Evolutionary conservation across 2,113 vertebrate species (phyloP).

Genomic region (Sinocyclocheilus anophthalmus): DNA sequence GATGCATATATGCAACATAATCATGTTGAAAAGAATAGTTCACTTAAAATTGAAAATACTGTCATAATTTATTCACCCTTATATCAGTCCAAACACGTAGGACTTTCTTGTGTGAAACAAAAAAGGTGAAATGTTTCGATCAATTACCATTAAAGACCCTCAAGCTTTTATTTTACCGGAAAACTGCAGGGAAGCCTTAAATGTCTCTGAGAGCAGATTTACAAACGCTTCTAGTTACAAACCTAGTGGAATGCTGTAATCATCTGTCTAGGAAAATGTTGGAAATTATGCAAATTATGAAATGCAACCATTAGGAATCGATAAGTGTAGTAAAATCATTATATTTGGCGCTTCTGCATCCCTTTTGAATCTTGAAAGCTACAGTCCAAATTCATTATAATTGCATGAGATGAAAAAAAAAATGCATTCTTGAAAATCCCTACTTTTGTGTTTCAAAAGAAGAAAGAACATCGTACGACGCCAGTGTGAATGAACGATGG

Average conservation of each 20-base stretch:
- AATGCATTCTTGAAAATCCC: background rate
- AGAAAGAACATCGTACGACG: background rate
- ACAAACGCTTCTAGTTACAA: too few species aligned
- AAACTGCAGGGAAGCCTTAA: too few species aligned
- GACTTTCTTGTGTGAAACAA: too few species aligned
- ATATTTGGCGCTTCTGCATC: background rate
- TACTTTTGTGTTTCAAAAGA: background rate
- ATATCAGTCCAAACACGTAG: too few species aligned
- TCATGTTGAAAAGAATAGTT: background rate
- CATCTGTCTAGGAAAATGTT: too few species aligned
- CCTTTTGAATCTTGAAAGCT: background rate
- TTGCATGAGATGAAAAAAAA: background rate
- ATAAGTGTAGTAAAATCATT: too few species aligned
- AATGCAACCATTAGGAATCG: too few species aligned
- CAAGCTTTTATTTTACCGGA: too few species aligned
- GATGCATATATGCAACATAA: background rate
- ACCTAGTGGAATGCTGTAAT: too few species aligned
- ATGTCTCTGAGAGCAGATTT: too few species aligned
- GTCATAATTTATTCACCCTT: background rate
- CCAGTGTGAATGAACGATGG: background rate
- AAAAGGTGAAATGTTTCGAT: background rate
- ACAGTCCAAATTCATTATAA: too few species aligned
- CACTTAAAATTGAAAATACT: background rate
- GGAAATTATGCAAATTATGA: too few species aligned
- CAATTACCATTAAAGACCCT: background rate